These are phyloP conservation scores for Neoarius graeffei DNA, from an alignment of 2,113 vertebrate species.

Conservation along the genomic window DNA sequence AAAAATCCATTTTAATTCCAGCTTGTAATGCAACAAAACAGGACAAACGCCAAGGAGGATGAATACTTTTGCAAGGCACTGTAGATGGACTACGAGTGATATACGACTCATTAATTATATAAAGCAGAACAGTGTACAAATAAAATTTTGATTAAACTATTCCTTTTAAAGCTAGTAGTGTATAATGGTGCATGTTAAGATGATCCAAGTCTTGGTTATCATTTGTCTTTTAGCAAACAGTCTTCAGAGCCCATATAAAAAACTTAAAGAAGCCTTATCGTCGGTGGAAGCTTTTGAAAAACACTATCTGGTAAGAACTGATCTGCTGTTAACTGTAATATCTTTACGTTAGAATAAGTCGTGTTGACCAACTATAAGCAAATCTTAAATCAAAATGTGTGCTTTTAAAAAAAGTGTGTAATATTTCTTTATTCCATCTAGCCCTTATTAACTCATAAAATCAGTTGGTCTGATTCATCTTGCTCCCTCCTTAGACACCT, in stretches of 20 bases:
- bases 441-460: neutral
- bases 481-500: neutral
- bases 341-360: neutral
- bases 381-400: neutral
- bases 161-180: neutral
- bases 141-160: neutral
- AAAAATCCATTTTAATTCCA: too few species aligned
- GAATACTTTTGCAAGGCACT: too few species aligned
- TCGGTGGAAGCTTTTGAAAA: conserved; percentile 96
- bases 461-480: neutral
- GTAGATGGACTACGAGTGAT: neutral
- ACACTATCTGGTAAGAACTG: conserved; percentile 88
- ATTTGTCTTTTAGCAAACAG: conserved; percentile 79
- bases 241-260: conserved; percentile 96
- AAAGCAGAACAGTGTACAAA: neutral
- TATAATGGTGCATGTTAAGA: neutral
- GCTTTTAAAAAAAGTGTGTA: neutral
- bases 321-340: neutral
- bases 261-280: conserved; percentile 94
- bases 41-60: too few species aligned
- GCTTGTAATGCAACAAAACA: too few species aligned
- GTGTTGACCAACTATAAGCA: neutral
- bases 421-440: neutral
- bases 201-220: conserved; percentile 1
- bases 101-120: neutral